Conservation (phyloP, 2,113 vertebrate genomes). For the Bubalus kerabau region DNA sequence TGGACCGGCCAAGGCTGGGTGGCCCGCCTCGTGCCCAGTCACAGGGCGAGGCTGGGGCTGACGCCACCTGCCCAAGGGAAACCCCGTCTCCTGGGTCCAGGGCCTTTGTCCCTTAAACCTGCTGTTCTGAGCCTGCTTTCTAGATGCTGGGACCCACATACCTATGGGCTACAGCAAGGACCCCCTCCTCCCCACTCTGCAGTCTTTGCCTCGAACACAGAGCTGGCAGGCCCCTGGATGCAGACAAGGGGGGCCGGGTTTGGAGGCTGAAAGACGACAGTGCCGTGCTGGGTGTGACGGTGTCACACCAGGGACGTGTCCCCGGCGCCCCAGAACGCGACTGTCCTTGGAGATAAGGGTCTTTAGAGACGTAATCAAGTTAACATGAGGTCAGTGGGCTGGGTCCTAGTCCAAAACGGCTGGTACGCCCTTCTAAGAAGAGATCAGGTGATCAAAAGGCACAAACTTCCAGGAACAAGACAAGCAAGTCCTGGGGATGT, state of each 20-base stretch:
- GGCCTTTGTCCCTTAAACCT: neutral
- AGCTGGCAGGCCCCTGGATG: fast-evolving
- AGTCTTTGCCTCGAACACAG: neutral
- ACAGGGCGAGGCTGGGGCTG: neutral
- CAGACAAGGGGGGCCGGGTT: fast-evolving
- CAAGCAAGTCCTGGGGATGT: neutral
- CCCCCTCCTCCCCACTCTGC: neutral
- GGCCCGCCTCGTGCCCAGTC: neutral
- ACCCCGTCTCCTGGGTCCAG: fast-evolving
- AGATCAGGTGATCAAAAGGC: neutral
- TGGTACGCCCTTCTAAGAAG: neutral
- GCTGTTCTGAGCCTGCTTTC: neutral
- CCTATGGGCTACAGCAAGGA: neutral
- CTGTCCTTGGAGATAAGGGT: neutral
- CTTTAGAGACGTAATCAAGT: neutral
- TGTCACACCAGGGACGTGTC: fast-evolving
- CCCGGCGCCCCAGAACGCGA: neutral
- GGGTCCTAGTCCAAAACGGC: neutral
- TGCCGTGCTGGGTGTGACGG: neutral
- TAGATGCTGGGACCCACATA: neutral
- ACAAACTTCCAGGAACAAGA: neutral
- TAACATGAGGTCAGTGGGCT: neutral
- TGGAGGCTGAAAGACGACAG: fast-evolving
- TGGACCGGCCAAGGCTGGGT: neutral
- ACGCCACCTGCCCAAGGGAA: neutral